Evolutionary conservation across 2,797 vertebrate species (phyloP), one percentile per base, ranked within the genome.

Genomic region (Coilia nasus): DNA sequence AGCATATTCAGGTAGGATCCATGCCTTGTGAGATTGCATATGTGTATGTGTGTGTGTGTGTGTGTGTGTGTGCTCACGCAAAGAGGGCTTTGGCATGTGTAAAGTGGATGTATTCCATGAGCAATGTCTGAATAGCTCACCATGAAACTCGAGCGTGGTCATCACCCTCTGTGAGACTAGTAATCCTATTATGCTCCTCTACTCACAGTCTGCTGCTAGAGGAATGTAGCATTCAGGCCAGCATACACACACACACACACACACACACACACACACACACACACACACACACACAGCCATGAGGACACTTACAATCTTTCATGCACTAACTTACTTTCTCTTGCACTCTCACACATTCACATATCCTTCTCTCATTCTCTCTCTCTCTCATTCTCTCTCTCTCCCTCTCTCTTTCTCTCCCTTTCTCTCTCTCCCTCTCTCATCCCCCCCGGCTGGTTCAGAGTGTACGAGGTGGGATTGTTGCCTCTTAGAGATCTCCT

Each of bases 171-270:
- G 87, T 86, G 82, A 88, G 62, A 82, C 85, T 47, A n/a, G 31
- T 88, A 90, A 88, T 90, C 89, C 87, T 90, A 86, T 87, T 86
- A 88, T 25, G 35, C 83, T 59, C 81, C 71, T 57, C 82, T 81
- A 85, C 81, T 86, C 89, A 84, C 80, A 84, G 78, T 81, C 86
- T 67, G 81, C 85, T 47, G 54, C 75, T 71, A 56, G 54, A 85
- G 81, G 41, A 83, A 71, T 56, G 7, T 25, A 64, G 11, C 11
- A 23, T 54, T 84, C 46, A 54, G 60, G 60, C 60, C 60, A 62
- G 23, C n/a, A 62, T n/a, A 25, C 60, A 62, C 60, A 25, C 21
- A 60, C 21, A 23, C 59, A 60, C 60, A 62, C 60, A 62, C 60
- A 25, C n/a, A n/a, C 7, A 62, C 60, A 62, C 57, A 21, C 57